Conservation (phyloP, 2,113 vertebrate genomes). For the Ctenodactylus gundi region DNA sequence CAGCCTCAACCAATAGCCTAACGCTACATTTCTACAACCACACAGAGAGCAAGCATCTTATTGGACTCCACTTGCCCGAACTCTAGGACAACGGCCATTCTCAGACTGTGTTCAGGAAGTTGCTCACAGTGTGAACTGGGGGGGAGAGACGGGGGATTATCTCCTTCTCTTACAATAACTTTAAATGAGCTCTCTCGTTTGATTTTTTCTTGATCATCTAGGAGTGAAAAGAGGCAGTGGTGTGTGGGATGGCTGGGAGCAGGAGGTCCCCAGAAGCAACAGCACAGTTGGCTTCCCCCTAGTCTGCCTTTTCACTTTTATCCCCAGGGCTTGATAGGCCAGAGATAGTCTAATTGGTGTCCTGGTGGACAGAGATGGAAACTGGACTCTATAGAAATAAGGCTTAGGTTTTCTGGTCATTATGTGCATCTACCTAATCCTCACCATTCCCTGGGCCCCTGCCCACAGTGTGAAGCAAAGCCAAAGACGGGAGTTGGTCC, state of each 20-base stretch:
- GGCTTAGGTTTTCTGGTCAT: slow-evolving; percentile 69
- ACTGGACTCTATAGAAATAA: slow-evolving; percentile 73
- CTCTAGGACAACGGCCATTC: neutral
- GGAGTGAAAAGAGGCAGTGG: slow-evolving; percentile 38
- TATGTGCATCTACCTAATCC: slow-evolving; percentile 78
- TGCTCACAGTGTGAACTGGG: neutral
- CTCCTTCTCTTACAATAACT: neutral
- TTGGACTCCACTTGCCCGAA: neutral
- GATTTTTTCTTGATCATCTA: slow-evolving; percentile 49
- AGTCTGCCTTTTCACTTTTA: slow-evolving; percentile 72
- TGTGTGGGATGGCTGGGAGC: slow-evolving; percentile 4
- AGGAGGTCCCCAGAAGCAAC: slow-evolving; percentile 15
- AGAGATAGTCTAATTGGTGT: slow-evolving; percentile 82
- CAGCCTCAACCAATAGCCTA: neutral
- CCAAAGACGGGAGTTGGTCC: slow-evolving; percentile 78
- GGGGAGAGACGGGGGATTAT: neutral
- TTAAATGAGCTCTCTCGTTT: slow-evolving; percentile 22
- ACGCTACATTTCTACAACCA: neutral
- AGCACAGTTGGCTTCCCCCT: neutral
- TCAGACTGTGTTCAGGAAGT: neutral
- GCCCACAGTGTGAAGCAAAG: slow-evolving; percentile 77
- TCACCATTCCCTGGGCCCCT: slow-evolving; percentile 63
- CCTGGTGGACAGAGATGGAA: slow-evolving; percentile 77
- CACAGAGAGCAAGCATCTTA: neutral
- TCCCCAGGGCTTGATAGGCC: slow-evolving; percentile 63